Evolutionary conservation across 1,140 invertebrate species (phyloP), one percentile per base, ranked within the genome.

Genomic region (Apis mellifera): DNA sequence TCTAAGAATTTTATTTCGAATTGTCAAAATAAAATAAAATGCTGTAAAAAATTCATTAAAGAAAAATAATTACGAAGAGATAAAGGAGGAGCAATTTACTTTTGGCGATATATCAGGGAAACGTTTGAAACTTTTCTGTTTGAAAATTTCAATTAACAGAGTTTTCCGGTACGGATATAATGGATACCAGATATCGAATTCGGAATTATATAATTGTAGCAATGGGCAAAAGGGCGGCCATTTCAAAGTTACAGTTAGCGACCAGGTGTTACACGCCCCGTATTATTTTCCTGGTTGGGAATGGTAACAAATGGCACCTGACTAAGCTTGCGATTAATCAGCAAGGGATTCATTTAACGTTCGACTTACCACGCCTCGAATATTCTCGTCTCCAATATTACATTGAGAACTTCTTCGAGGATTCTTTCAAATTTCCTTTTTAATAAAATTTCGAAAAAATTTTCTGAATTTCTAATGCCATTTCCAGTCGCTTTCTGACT

Each of bases 331-430:
- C 76, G 74, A 87, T 87, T 87, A 87, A 83, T 87, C 84, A 42
- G 81, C 85, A 48, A 55, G 84, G 73, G 85, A 86, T 85, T 86
- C 85, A 87, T 86, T 87, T 87, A 72, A 57, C 70, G 84, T 85
- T 83, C 79, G 84, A 84, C 79, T 76, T 69, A 57, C 62, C 57
- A 42, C 77, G 50, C 60, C 23, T 57, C 60, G 23, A 66, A 72
- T 50, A 64, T 77, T 77, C 70, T 1, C 26, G 13, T 13, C 48
- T 11, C 23, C 3, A 75, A 64, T 64, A 19, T 60, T 15, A 60
- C 23, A 64, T 52, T 64, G n/a, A 15, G 59, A 62, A 52, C 19
- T 9, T 21, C 13, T 59, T 42, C 54, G 21, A 73, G 12, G 32
- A n/a, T 12, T 12, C n/a, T n/a, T 42, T 57, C 21, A 17, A 19